These are phyloP conservation scores for Phyllopteryx taeniolatus DNA, from an alignment of 2,113 vertebrate genomes.

Conservation along the genomic window DNA sequence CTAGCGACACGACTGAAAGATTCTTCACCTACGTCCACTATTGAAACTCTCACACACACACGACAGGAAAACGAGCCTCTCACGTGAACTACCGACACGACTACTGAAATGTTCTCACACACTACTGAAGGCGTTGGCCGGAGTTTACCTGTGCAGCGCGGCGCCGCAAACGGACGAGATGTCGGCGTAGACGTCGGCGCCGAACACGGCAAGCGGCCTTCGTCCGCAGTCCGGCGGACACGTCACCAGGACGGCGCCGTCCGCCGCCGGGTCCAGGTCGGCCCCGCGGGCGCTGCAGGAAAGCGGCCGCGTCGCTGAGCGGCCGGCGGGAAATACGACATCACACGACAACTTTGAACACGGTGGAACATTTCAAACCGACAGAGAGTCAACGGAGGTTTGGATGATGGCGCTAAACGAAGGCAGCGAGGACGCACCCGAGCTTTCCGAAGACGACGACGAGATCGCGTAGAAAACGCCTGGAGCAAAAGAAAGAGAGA, in stretches of 20 bases:
- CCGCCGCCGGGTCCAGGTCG: slow-evolving; percentile 70
- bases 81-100: too few species aligned
- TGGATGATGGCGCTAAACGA: too few species aligned
- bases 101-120: too few species aligned
- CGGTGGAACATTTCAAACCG: background rate
- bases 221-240: slow-evolving; percentile 82
- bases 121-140: background rate
- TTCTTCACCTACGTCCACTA: too few species aligned
- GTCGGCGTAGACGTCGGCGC: slow-evolving; percentile 84
- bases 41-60: too few species aligned
- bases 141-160: slow-evolving; percentile 85
- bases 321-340: background rate
- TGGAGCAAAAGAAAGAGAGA: background rate
- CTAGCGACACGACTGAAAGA: too few species aligned
- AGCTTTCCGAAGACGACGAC: background rate
- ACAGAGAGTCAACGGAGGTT: background rate
- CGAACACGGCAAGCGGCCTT: slow-evolving; percentile 82
- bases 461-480: background rate
- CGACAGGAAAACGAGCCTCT: too few species aligned
- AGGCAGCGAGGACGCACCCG: background rate
- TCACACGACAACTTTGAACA: too few species aligned
- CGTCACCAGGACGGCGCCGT: slow-evolving; percentile 70
- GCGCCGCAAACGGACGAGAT: slow-evolving; percentile 91
- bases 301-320: slow-evolving; percentile 74
- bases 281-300: slow-evolving; percentile 81